phyloP scores from a whole-genome alignment of 2,113 vertebrate genomes.

The Bubalus kerabau region DNA sequence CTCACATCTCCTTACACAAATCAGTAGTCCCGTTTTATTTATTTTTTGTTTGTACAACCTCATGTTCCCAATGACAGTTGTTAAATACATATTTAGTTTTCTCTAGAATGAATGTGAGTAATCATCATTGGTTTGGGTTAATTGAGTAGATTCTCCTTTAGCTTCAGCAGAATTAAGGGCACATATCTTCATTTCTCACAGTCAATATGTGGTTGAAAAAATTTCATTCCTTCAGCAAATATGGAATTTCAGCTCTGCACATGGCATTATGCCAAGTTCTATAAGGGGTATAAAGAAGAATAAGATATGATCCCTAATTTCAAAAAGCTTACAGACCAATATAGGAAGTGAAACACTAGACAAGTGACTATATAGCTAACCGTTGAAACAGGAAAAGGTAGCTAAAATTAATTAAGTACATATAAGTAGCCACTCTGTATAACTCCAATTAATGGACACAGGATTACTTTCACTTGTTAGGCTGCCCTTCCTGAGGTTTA shows the following conservation, averaged over 20 bases:
- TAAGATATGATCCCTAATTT: slow-evolving; percentile 40
- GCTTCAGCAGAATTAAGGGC: slow-evolving; percentile 39
- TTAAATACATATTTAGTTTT: slow-evolving; percentile 49
- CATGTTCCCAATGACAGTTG: background rate
- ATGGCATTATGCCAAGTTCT: slow-evolving; percentile 11
- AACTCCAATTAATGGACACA: background rate
- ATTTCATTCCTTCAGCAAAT: slow-evolving; percentile 33
- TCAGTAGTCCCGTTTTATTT: background rate
- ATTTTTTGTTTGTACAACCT: background rate
- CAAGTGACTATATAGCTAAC: background rate
- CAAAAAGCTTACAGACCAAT: background rate
- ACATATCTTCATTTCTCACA: slow-evolving; percentile 6
- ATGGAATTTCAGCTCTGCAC: slow-evolving; percentile 27
- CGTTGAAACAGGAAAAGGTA: background rate
- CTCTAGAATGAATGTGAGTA: slow-evolving; percentile 11
- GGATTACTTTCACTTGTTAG: slow-evolving; percentile 20
- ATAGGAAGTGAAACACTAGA: background rate
- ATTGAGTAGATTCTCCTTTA: slow-evolving; percentile 38
- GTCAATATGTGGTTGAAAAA: slow-evolving; percentile 42
- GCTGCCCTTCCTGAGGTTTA: background rate
- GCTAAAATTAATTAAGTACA: background rate
- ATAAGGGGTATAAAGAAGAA: slow-evolving; percentile 23
- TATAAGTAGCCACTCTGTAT: background rate
- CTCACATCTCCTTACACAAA: background rate
- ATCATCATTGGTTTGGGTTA: slow-evolving; percentile 31